phyloP scores from a whole-genome alignment of 2,888 invertebrate genomes.

The Nomada hirtipes region DNA sequence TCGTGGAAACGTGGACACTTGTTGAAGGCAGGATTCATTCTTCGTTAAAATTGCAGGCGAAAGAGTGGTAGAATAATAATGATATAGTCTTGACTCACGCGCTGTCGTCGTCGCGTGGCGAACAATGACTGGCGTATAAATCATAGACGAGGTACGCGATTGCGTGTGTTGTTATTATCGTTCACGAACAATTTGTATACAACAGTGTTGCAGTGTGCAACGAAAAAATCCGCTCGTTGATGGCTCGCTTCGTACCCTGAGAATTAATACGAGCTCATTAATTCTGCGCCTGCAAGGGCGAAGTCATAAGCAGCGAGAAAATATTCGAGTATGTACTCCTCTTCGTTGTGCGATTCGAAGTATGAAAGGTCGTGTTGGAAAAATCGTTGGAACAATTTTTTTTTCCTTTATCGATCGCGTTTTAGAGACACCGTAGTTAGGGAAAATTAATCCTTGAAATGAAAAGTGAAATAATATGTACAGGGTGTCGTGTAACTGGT shows the following conservation, averaged over 20 bases:
- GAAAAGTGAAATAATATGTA: too few species aligned
- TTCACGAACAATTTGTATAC: constrained; percentile 58
- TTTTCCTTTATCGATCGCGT: background rate
- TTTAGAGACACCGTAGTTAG: background rate
- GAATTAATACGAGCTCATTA: constrained; percentile 50
- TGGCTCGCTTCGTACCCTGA: background rate
- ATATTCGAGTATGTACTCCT: background rate
- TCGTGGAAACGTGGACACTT: constrained; percentile 47
- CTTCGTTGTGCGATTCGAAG: background rate
- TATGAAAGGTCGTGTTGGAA: background rate
- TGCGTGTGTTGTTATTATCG: constrained; percentile 62
- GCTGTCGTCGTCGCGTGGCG: constrained; percentile 65
- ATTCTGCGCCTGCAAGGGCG: constrained; percentile 22
- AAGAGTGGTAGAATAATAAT: constrained; percentile 61
- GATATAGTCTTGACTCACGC: constrained; percentile 58
- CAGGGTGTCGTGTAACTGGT: too few species aligned
- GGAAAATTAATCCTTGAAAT: background rate
- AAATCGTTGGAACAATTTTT: background rate
- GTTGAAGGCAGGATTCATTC: constrained; percentile 48
- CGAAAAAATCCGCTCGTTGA: constrained; percentile 39
- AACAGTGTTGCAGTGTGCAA: constrained; percentile 23
- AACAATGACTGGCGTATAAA: constrained; percentile 67
- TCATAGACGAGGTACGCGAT: constrained; percentile 59
- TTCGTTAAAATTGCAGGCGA: constrained; percentile 54
- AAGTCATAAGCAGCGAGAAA: background rate